Evolutionary conservation across 1,140 invertebrate genomes (phyloP), one percentile per base, ranked within the genome.

Genomic region (Eueides isabella): DNA sequence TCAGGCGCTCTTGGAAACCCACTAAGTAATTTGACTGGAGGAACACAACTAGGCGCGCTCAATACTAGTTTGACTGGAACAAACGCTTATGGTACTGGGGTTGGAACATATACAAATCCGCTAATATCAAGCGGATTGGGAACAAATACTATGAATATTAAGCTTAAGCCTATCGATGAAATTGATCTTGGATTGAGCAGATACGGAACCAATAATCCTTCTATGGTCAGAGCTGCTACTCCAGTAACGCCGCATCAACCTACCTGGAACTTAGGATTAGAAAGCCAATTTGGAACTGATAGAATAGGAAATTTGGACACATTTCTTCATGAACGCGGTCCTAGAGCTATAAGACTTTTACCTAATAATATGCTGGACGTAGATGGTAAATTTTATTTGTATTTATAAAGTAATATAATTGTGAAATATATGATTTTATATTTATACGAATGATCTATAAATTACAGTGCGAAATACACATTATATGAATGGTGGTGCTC

Each of bases 81-180:
- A 12, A 88, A 82, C 75, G 85, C 80, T 12, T 94, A 93, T 75
- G 91, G 91, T 29, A 85, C 89, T 31, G 94, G 94, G 29, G 94
- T 94, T 83, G 93, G 94, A 28, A 95, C 94, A 1, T 96, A 95
- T 76, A 94, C 95, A 55, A 95, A 95, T 87, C 95, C 95, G 7
- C 82, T 95, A 72, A 86, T 95, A 19, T 93, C 94, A 33, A 82
- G 89, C 62, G 93, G 93, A 67, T 78, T 93, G 83, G 83, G 83
- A 80, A 89, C 89, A 38, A 93, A 92, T 74, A 81, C 93, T n/a
- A 95, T 95, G 94, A 94, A 93, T 71, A 95, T 95, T 76, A 96
- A 96, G 85, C 87, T 96, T 85, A 96, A 96, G 87, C 95, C 95
- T 69, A 93, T 96, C 83, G 95, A 96, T 77, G 95, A 96, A 86